Percentiles rank a stretch among this genome's conserved stretches.
Conservation (phyloP, 2,888 invertebrate genomes). For the Chromoteleia sp. region DNA sequence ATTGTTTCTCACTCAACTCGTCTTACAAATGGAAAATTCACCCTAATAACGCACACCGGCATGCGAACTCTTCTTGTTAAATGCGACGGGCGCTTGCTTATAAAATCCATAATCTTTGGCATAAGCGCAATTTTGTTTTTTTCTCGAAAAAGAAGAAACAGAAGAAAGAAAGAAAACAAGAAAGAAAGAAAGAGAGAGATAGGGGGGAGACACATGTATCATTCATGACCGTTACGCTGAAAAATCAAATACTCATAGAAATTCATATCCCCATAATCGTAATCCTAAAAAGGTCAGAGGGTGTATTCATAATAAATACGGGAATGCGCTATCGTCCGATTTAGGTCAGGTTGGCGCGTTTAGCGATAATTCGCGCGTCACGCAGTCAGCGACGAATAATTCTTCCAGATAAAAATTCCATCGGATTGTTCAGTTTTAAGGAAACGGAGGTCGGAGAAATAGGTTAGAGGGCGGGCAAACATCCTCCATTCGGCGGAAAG, state of each 20-base stretch:
- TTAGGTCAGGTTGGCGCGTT: slow-evolving; percentile 19
- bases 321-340: background rate
- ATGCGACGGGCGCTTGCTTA: background rate
- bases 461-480: slow-evolving; percentile 65
- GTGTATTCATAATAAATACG: slow-evolving; percentile 12
- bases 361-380: slow-evolving; percentile 23
- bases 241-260: background rate
- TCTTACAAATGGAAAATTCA: slow-evolving; percentile 40
- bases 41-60: slow-evolving; percentile 21
- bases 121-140: background rate
- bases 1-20: slow-evolving; percentile 32
- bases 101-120: slow-evolving; percentile 35
- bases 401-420: slow-evolving; percentile 37
- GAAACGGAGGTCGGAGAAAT: slow-evolving; percentile 64
- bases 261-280: slow-evolving; percentile 9
- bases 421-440: slow-evolving; percentile 53
- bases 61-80: background rate
- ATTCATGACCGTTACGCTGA: too few species aligned
- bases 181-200: too few species aligned
- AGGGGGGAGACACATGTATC: too few species aligned
- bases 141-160: background rate
- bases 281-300: slow-evolving; percentile 35
- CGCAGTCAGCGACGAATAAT: slow-evolving; percentile 32
- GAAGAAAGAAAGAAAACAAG: too few species aligned
- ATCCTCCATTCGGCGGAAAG: slow-evolving; percentile 43